phyloP scores from a whole-genome alignment of 37 sponge, comb jelly and placozoan genomes.

The Ianthella basta region DNA sequence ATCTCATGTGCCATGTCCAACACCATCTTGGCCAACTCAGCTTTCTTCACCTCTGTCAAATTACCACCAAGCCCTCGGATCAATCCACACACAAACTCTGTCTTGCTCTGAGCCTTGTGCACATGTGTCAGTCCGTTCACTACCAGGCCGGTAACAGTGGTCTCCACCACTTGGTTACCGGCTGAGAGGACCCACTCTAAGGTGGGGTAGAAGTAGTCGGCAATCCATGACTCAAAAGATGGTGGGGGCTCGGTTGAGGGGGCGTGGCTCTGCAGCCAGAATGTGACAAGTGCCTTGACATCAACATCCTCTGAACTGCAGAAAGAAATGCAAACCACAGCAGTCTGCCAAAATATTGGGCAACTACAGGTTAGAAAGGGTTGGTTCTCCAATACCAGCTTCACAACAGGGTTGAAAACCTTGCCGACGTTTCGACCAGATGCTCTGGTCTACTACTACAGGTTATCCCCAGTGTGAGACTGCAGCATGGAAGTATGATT shows the following conservation, averaged over 20 bases:
- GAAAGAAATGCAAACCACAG: neutral
- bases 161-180: constrained; percentile 74
- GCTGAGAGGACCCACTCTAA: constrained; percentile 82
- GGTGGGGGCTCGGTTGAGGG: constrained; percentile 40
- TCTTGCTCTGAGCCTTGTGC: constrained; percentile 59
- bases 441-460: too few species aligned
- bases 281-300: constrained; percentile 79
- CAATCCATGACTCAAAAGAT: constrained; percentile 78
- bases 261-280: constrained; percentile 84
- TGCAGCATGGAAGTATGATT: too few species aligned
- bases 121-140: constrained; percentile 96
- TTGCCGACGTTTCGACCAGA: too few species aligned
- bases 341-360: neutral
- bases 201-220: constrained; percentile 92
- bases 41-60: constrained; percentile 42
- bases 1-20: constrained; percentile 77
- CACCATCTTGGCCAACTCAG: constrained; percentile 79
- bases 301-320: constrained; percentile 94
- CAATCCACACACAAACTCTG: constrained; percentile 90
- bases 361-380: too few species aligned
- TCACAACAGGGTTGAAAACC: too few species aligned
- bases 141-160: constrained; percentile 84
- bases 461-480: too few species aligned
- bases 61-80: constrained; percentile 93
- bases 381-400: too few species aligned